Evolutionary conservation across 2,888 invertebrate genomes (phyloP).

Genomic region (Orchestes rusci): DNA sequence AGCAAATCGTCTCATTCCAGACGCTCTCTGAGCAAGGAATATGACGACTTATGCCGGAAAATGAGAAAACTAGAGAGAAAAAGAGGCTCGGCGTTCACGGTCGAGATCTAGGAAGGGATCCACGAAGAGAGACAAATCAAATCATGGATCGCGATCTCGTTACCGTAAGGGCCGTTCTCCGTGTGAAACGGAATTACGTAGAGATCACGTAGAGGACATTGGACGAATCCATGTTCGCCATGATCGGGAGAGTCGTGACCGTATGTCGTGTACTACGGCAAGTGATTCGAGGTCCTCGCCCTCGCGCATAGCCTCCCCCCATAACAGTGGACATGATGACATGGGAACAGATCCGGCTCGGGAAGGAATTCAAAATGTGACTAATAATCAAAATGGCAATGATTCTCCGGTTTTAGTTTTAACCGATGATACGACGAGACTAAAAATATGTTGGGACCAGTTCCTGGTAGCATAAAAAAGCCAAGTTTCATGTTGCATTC

Average conservation of each 20-base stretch:
- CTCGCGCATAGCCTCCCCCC: too few relatives aligned
- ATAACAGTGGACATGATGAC: background rate
- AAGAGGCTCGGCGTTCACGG: background rate
- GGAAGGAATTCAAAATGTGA: background rate
- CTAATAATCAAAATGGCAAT: background rate
- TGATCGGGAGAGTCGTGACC: background rate
- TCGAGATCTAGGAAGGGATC: background rate
- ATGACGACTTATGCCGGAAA: background rate
- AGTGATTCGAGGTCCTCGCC: background rate
- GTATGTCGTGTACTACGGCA: background rate
- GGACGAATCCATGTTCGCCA: background rate
- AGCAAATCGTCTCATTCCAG: background rate
- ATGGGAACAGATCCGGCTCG: background rate
- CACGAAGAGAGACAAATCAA: background rate
- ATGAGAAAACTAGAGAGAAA: background rate
- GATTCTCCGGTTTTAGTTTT: background rate
- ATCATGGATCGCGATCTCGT: background rate
- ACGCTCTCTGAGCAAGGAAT: background rate
- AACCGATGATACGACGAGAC: background rate
- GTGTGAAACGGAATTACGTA: background rate
- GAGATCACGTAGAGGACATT: background rate
- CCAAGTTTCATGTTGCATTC: too few relatives aligned
- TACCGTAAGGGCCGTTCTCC: background rate
- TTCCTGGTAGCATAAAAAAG: background rate
- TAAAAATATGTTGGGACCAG: too few relatives aligned